phyloP scores from a whole-genome alignment of 2,888 invertebrate genomes.

The Epirrita christyi region DNA sequence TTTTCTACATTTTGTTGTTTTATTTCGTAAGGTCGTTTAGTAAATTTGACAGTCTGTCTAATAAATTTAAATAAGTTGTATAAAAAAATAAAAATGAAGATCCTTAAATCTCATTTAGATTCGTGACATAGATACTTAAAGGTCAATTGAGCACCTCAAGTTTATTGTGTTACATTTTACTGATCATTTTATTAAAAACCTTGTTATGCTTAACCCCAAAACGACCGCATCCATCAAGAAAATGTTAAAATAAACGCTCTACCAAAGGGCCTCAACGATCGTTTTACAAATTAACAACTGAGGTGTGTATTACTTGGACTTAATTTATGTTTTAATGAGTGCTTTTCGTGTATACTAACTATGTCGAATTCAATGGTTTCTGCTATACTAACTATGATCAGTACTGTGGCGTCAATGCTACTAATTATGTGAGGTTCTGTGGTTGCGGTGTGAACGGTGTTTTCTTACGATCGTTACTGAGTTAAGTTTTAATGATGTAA shows the following conservation, averaged over 20 bases:
- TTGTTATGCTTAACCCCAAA: conserved; percentile 4
- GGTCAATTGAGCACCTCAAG: too few species aligned
- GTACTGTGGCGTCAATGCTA: not conserved
- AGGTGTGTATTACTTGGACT: conserved; percentile 46
- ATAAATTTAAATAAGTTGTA: too few species aligned
- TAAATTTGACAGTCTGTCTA: too few species aligned
- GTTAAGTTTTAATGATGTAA: conserved; percentile 26
- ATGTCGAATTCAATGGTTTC: not conserved
- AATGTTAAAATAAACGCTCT: conserved; percentile 3
- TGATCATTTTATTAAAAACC: too few species aligned
- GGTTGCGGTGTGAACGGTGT: conserved; percentile 10
- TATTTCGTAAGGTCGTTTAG: too few species aligned
- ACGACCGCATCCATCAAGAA: conserved; percentile 12
- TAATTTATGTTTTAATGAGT: conserved; percentile 26
- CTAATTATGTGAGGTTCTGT: conserved; percentile 1
- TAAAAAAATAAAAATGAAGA: too few species aligned
- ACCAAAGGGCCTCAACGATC: conserved; percentile 29
- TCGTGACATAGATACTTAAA: too few species aligned
- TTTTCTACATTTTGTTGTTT: too few species aligned
- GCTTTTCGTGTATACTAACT: conserved; percentile 7
- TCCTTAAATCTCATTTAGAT: too few species aligned
- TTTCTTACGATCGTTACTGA: conserved; percentile 27
- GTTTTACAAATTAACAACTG: conserved; percentile 47
- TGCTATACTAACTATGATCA: conserved; percentile 2
- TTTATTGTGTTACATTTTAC: too few species aligned